These are phyloP conservation scores for Nothoprocta perdicaria DNA, from an alignment of 2,113 vertebrate genomes.

Conservation along the genomic window DNA sequence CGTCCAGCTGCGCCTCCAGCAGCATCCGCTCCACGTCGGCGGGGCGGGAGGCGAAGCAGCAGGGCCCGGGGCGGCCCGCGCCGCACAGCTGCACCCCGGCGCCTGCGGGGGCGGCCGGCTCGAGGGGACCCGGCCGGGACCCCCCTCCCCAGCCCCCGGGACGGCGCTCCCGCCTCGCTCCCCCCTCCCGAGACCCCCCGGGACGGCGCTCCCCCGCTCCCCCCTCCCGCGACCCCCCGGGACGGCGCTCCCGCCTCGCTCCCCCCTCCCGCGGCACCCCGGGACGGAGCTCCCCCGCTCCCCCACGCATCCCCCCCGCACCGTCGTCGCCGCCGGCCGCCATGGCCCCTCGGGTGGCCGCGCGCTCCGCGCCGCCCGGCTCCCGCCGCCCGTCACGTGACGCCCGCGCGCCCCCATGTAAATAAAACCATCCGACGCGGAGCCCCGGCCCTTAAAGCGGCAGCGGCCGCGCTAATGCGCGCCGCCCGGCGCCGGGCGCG, in stretches of 20 bases:
- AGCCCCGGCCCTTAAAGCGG: neutral
- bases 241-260: too few relatives aligned
- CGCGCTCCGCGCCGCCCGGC: neutral
- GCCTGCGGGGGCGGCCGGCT: neutral
- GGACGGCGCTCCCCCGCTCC: too few relatives aligned
- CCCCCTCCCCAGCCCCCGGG: neutral
- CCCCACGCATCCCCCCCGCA: neutral
- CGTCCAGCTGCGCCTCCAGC: slow-evolving; percentile 54
- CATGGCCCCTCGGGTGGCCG: neutral
- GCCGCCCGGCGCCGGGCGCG: neutral
- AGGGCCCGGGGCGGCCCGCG: neutral
- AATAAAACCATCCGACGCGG: neutral
- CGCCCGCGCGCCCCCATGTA: slow-evolving; percentile 1
- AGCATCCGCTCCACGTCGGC: slow-evolving; percentile 48
- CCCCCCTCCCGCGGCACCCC: neutral
- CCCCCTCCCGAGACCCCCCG: too few relatives aligned
- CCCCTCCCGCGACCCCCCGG: too few relatives aligned
- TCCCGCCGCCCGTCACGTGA: neutral
- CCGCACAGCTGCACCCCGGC: slow-evolving; percentile 61
- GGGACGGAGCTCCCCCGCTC: too few relatives aligned
- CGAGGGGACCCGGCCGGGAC: too few relatives aligned
- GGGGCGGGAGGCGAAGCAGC: neutral
- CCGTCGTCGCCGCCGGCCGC: neutral
- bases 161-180: too few relatives aligned
- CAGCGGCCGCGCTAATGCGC: neutral